Conservation (phyloP, 2,113 vertebrate species). For the Paradisaea rubra region DNA sequence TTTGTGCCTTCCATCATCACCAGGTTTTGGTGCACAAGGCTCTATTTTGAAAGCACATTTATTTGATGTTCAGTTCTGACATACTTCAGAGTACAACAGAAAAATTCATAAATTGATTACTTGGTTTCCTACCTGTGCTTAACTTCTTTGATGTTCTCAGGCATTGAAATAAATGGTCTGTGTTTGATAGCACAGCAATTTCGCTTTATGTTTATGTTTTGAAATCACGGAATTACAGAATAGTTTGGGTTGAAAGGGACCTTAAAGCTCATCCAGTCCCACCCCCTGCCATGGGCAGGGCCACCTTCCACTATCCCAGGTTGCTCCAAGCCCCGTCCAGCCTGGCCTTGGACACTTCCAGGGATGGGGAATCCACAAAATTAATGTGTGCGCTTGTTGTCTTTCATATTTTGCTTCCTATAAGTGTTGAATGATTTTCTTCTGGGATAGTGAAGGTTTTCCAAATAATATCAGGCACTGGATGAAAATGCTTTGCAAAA, state of each 20-base stretch:
- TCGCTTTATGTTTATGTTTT: background rate
- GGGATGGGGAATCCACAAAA: background rate
- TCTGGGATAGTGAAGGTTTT: background rate
- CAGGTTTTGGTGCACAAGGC: background rate
- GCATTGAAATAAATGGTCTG: background rate
- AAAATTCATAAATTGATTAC: background rate
- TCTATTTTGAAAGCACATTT: background rate
- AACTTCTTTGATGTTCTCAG: background rate
- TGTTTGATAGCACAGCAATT: background rate
- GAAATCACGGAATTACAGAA: background rate
- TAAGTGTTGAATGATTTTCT: background rate
- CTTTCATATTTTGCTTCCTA: background rate
- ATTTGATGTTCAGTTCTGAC: background rate
- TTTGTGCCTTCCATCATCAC: background rate
- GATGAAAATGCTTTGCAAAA: background rate
- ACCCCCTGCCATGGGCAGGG: background rate
- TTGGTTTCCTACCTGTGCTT: background rate
- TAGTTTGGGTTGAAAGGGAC: background rate
- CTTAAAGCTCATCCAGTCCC: background rate
- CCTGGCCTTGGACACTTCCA: background rate
- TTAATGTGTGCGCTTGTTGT: background rate
- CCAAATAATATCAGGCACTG: background rate
- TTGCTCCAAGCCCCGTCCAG: fast-evolving
- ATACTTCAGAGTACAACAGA: background rate
- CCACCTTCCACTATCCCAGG: background rate